Base-by-base conservation (phyloP, 2,113 vertebrate species). In the Megalops atlanticus region DNA sequence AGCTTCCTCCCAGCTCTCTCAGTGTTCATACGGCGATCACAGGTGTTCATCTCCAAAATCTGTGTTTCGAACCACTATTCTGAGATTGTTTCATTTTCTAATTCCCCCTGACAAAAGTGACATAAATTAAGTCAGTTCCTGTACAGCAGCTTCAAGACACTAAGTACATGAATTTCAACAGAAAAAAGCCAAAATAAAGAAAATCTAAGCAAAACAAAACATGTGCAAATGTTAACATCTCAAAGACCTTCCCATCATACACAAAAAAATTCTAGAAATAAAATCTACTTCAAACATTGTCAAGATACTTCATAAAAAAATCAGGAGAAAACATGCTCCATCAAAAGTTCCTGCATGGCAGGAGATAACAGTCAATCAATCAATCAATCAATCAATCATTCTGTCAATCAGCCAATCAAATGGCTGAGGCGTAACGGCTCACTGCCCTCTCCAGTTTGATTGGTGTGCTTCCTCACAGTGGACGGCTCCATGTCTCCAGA, bases 281-380 rank as follows among this genome's bases (percentile, higher is more conserved):
- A 64, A 64, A 64, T 8, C 0, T 27, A 64, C 58, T 64, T 64
- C n/a, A 31, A 27, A 10, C 31, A 64, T 74, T 24, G 78, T 77
- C 77, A 86, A 76, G 45, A 54, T 14, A 79, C 1, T 70, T n/a
- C 72, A 72, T 54, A 27, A 27, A 64, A 41, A 18, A 76, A 81
- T 81, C 15, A 41, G n/a, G 54, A 79, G 52, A 77, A 77, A 84
- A 8, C 78, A 80, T 64, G 64, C 84, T 83, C 74, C 68, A 72
- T 80, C 40, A 85, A 54, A 85, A 69, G 68, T 86, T 95, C 92
- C 92, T 95, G 93, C 94, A 93, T 91, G 91, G 93, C 93, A 93
- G 93, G 92, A 93, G 89, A 92, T 90, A 92, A 91, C 52, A 49
- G 81, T 36, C 27, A 64, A 64, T 11, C 58, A 64, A 64, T 64